A percentile compares a stretch with the other conserved stretches of the same genome.
These are phyloP conservation scores for Dynastes grantii DNA, from an alignment of 2,888 invertebrate species.

Conservation along the genomic window DNA sequence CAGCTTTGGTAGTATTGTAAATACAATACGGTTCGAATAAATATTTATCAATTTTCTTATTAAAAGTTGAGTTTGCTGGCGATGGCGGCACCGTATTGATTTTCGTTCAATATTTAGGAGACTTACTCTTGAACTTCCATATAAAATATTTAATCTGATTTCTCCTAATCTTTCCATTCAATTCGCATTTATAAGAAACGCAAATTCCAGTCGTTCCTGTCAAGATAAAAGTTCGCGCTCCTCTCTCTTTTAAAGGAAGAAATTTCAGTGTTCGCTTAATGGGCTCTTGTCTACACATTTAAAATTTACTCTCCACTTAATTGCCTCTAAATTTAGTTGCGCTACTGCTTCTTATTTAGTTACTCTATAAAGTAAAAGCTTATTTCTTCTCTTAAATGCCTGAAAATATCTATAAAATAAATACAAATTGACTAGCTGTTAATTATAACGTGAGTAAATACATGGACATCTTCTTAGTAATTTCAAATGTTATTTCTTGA, in stretches of 20 bases:
- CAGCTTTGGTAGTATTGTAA: too few species aligned
- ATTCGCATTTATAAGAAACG: not conserved
- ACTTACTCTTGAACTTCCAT: not conserved
- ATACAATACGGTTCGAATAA: too few species aligned
- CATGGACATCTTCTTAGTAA: too few species aligned
- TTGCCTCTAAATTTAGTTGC: constrained; percentile 7
- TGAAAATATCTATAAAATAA: too few species aligned
- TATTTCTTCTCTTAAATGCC: too few species aligned
- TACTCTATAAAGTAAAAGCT: not conserved
- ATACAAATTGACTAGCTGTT: too few species aligned
- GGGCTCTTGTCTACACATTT: not conserved
- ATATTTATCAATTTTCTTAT: too few species aligned
- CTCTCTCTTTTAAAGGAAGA: not conserved
- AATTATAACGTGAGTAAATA: too few species aligned
- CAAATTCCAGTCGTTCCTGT: not conserved
- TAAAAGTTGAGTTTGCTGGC: too few species aligned
- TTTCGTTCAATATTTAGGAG: not conserved
- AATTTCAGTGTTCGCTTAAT: not conserved
- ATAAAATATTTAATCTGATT: not conserved
- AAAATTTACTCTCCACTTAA: constrained; percentile 2
- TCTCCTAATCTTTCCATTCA: too few species aligned
- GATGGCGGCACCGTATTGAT: too few species aligned
- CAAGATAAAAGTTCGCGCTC: not conserved
- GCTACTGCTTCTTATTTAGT: not conserved
- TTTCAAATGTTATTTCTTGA: too few species aligned